These are phyloP conservation scores for Acanthochromis polyacanthus DNA, from an alignment of 2,113 vertebrate species.

Conservation along the genomic window DNA sequence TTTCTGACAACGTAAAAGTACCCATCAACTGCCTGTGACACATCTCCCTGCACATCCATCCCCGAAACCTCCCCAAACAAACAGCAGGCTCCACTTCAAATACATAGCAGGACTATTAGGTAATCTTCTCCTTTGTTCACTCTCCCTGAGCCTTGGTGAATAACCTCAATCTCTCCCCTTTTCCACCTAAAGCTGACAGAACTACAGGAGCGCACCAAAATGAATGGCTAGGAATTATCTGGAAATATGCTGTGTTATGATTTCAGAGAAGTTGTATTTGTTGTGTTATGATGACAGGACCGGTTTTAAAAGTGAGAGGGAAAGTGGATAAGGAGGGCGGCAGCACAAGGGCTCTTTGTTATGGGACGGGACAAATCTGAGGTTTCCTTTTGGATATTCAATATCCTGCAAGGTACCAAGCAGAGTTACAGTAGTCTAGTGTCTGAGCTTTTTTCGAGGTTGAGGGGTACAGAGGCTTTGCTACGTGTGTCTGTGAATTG, in stretches of 20 bases:
- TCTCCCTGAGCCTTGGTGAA: conserved; percentile 87
- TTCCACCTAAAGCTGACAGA: conserved; percentile 74
- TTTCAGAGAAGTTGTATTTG: conserved; percentile 40
- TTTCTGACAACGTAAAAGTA: conserved; percentile 86
- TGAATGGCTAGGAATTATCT: conserved; percentile 46
- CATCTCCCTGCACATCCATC: conserved; percentile 86
- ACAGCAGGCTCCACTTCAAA: conserved; percentile 90
- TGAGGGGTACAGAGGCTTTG: conserved; percentile 20
- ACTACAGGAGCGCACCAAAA: conserved; percentile 31
- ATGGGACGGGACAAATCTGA: conserved; percentile 79
- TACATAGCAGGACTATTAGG: conserved; percentile 91
- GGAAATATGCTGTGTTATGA: conserved; percentile 34
- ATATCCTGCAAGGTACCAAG: conserved; percentile 81
- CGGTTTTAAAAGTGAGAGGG: conserved; percentile 29
- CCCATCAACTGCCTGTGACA: conserved; percentile 81
- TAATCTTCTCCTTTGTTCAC: conserved; percentile 91
- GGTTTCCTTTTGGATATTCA: conserved; percentile 84
- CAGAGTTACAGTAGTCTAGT: conserved; percentile 78
- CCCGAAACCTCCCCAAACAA: conserved; percentile 88
- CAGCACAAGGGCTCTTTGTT: conserved; percentile 82
- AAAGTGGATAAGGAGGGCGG: conserved; percentile 9
- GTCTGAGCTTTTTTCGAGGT: conserved; percentile 62
- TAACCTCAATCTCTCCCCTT: conserved; percentile 87
- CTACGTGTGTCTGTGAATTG: conserved; percentile 69
- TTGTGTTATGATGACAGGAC: conserved; percentile 56